Conservation (phyloP, 2,888 invertebrate genomes). For the Thereva nobilitata region DNA sequence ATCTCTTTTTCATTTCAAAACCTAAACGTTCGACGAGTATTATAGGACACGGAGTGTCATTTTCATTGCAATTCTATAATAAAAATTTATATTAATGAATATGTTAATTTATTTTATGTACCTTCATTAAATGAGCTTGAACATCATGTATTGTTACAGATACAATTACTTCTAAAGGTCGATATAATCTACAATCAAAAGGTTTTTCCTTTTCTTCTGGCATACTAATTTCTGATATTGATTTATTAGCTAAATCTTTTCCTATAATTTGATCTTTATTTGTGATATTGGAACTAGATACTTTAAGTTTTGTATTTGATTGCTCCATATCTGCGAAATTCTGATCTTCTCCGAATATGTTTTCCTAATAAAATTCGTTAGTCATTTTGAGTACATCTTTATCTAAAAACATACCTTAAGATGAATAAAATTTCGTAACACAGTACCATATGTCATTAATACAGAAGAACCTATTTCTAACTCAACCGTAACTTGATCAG, state of each 20-base stretch:
- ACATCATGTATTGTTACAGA: constrained; percentile 94
- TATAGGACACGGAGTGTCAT: constrained; percentile 89
- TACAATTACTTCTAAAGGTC: constrained; percentile 89
- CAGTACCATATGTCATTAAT: constrained; percentile 87
- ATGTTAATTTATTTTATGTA: background rate
- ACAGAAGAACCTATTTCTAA: constrained; percentile 94
- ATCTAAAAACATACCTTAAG: constrained; percentile 64
- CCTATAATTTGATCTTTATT: constrained; percentile 53
- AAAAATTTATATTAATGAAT: background rate
- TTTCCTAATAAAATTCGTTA: constrained; percentile 66
- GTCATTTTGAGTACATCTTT: background rate
- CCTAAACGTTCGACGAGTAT: constrained; percentile 88
- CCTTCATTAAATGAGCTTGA: constrained; percentile 81
- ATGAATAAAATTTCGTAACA: constrained; percentile 86
- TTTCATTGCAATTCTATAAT: constrained; percentile 76
- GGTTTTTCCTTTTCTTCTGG: constrained; percentile 67
- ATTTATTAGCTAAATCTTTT: constrained; percentile 55
- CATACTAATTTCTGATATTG: constrained; percentile 54
- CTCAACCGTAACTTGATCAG: constrained; percentile 90
- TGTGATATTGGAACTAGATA: constrained; percentile 52
- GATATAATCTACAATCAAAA: constrained; percentile 85
- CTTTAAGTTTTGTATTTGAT: constrained; percentile 60
- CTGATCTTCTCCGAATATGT: constrained; percentile 97
- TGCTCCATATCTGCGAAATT: constrained; percentile 90
- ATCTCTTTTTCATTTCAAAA: constrained; percentile 96